Conservation (phyloP, 2,797 vertebrate genomes). For the Hippopotamyrus pictus region DNA sequence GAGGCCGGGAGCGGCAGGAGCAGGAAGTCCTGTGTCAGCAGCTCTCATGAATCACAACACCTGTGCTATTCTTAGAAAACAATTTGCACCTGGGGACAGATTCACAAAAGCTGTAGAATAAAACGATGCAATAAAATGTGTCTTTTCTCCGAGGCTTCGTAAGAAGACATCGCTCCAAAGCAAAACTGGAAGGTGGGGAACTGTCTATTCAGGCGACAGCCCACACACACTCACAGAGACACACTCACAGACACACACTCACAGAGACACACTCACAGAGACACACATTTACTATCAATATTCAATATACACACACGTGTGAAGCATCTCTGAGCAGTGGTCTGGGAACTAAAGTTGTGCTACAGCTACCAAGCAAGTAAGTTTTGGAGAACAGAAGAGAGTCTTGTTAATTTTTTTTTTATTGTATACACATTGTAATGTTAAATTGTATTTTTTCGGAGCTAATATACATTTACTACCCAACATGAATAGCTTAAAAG, state of each 20-base stretch:
- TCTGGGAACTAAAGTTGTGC: neutral
- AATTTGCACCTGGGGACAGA: constrained; percentile 7
- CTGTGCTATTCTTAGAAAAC: constrained; percentile 5
- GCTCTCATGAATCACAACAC: neutral
- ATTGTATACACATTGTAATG: neutral
- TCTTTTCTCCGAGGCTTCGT: neutral
- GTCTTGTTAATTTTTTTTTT: neutral
- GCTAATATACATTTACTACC: neutral
- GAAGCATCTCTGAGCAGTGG: neutral
- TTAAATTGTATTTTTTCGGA: neutral
- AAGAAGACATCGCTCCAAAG: neutral
- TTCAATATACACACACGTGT: neutral
- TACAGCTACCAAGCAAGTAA: neutral
- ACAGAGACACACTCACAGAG: neutral
- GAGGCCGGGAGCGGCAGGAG: neutral
- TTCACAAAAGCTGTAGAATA: neutral
- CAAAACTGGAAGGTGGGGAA: neutral
- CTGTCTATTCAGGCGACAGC: neutral
- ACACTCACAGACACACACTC: neutral
- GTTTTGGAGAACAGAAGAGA: neutral
- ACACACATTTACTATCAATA: neutral
- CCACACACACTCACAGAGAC: neutral
- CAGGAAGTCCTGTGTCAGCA: neutral
- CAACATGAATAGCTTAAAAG: neutral
- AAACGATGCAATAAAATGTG: neutral